Percentiles rank a stretch among this genome's conserved stretches.
phyloP scores from a whole-genome alignment of 2,113 vertebrate genomes.

The Pelvicachromis taeniatus region DNA sequence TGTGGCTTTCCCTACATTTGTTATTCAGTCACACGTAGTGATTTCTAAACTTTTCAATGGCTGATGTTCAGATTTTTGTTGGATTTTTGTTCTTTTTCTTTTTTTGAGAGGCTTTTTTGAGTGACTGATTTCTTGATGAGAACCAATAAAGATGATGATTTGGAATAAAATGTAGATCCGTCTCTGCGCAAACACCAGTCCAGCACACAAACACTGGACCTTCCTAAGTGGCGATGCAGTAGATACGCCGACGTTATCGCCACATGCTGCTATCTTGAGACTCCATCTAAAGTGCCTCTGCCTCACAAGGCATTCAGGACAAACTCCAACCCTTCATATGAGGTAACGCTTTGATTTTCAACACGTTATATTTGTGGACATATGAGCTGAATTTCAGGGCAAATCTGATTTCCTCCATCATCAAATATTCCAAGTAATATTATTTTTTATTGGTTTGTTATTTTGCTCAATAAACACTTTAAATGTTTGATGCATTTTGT shows the following conservation, averaged over 20 bases:
- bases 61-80: neutral
- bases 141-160: conserved; percentile 19
- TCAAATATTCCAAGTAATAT: neutral
- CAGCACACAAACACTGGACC: neutral
- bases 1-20: neutral
- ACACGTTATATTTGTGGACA: neutral
- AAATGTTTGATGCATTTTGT: neutral
- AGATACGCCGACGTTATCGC: neutral
- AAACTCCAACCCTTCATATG: neutral
- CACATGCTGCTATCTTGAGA: neutral
- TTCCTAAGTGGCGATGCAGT: neutral
- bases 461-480: conserved; percentile 53
- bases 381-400: neutral
- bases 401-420: neutral
- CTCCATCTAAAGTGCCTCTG: conserved; percentile 43
- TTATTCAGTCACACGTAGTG: neutral
- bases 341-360: neutral
- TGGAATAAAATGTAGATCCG: neutral
- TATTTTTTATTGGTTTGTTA: conserved; percentile 13
- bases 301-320: conserved; percentile 16
- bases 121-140: neutral
- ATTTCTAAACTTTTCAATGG: neutral
- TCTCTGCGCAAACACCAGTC: neutral
- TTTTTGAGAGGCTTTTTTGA: neutral
- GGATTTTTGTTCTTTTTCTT: neutral